phyloP scores from a whole-genome alignment of 2,113 vertebrate species.

The Noturus placidus region DNA sequence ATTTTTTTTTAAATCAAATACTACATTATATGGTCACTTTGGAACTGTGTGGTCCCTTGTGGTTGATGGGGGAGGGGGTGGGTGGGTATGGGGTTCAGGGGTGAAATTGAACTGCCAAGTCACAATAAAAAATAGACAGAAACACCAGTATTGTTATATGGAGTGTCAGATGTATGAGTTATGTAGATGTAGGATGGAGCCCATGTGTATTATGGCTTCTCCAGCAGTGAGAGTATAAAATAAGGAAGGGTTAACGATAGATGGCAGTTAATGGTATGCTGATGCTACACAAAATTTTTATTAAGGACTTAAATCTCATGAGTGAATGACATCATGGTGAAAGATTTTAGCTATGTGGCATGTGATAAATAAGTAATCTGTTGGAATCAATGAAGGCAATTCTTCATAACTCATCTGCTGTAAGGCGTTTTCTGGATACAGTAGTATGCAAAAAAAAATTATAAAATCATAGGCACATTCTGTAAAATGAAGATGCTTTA shows the following conservation, averaged over 20 bases:
- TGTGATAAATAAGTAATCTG: conserved; percentile 23
- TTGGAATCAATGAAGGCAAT: not conserved
- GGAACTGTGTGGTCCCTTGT: no score
- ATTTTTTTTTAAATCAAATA: not conserved
- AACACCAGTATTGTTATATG: not conserved
- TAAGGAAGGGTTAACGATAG: not conserved
- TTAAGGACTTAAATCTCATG: conserved; percentile 15
- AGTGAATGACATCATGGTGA: not conserved
- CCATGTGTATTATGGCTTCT: not conserved
- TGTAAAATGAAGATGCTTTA: not conserved
- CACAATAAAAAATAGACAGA: not conserved
- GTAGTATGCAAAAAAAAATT: not conserved
- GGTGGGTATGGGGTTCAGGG: not conserved
- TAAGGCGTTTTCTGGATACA: not conserved
- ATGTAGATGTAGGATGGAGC: not conserved
- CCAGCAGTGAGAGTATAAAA: not conserved
- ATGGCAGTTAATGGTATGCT: not conserved
- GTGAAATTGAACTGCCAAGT: not conserved
- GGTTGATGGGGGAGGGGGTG: not conserved
- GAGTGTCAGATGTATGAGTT: not conserved
- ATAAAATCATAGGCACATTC: not conserved
- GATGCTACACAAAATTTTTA: not conserved
- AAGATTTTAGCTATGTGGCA: not conserved
- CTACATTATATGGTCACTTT: not conserved
- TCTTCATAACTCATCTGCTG: not conserved